Conservation (phyloP, 2,888 invertebrate genomes). For the Lithophane semibrunnea region DNA sequence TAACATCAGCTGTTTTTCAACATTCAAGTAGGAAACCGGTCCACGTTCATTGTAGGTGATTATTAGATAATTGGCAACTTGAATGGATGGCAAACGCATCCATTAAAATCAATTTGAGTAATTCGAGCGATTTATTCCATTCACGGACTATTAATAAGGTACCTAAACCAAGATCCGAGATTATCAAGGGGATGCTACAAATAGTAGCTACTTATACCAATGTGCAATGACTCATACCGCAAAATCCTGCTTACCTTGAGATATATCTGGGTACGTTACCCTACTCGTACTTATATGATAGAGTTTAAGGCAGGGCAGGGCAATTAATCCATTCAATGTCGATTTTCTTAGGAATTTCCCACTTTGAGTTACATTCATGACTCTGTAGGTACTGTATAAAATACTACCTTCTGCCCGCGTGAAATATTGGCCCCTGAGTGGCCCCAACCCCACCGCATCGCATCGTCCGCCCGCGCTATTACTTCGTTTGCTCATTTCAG, state of each 20-base stretch:
- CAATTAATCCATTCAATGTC: neutral
- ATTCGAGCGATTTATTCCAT: conserved; percentile 19
- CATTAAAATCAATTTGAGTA: conserved; percentile 30
- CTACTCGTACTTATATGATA: neutral
- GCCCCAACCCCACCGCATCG: no score
- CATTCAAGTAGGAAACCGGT: conserved; percentile 52
- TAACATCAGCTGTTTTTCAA: conserved; percentile 59
- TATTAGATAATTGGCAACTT: conserved; percentile 42
- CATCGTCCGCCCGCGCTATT: no score
- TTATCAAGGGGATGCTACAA: neutral
- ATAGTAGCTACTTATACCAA: neutral
- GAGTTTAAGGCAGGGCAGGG: neutral
- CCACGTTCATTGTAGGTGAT: conserved; percentile 17
- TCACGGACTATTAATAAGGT: conserved; percentile 13
- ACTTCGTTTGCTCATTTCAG: no score
- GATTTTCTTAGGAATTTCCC: neutral
- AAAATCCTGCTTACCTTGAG: conserved; percentile 25
- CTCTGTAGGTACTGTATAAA: no score
- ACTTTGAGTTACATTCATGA: neutral
- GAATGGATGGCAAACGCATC: conserved; percentile 33
- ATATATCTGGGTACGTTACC: neutral
- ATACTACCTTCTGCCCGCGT: no score
- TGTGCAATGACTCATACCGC: neutral
- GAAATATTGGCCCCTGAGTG: no score
- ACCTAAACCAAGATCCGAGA: neutral